Base-by-base conservation (phyloP, 2,888 invertebrate species). In the Pterostichus niger region DNA sequence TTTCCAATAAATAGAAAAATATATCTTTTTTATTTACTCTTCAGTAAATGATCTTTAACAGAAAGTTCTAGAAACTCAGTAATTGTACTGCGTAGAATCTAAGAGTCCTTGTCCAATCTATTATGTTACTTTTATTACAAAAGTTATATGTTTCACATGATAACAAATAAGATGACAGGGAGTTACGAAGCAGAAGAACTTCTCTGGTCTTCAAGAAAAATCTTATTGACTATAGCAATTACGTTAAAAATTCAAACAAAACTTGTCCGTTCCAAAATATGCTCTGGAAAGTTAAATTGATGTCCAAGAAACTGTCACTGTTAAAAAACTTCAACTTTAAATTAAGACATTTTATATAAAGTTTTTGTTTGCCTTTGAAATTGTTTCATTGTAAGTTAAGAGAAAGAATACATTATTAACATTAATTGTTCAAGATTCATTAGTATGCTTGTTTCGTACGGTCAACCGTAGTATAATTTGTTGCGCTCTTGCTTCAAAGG, bases 191-290 rank as follows among this genome's bases (percentile, higher is more conserved):
- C 1, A 24, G 24, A 24, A 24, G 3, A 3, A 24, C 24, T 24
- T n/a, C 10, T 49, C 5, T 0, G 49, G 6, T 40, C 9, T 5
- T 40, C 6, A 64, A 13, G 13, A 35, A 10, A 64, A 35, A 35
- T n/a, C 35, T 35, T 64, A 64, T 71, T 71, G 17, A 17, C 68
- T 15, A 17, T 71, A 15, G 15, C 13, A 71, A 71, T 71, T 71
- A 44, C 15, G 44, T 71, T 71, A 17, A 71, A 71, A 71, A 71
- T 71, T 40, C 44, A 44, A 71, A 71, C 68, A 71, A 71, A 71
- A 44, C 64, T 71, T 44, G 24, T 24, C 24, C 24, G 24, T 24
- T 24, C 24, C 1, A 1, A 24, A 24, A 24, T 24, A 17, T 68
- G 35, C 64, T 35, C 17, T 68, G 13, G 35, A 10, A 68, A 68